Conservation (phyloP, 1,140 invertebrate genomes). For the Cotesia vestalis region DNA sequence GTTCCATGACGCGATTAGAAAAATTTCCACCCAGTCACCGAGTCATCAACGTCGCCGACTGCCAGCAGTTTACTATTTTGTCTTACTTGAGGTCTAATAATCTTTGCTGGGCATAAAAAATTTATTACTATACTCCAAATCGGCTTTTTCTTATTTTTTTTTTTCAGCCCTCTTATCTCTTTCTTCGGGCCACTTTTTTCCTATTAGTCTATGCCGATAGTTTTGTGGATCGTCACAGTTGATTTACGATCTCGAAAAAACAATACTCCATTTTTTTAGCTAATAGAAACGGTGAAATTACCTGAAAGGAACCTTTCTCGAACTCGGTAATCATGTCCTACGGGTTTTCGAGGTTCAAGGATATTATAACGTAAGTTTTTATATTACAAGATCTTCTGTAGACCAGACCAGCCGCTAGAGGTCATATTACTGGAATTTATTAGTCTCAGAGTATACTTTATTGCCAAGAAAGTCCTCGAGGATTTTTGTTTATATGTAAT, state of each 20-base stretch:
- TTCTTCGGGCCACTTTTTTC: background rate
- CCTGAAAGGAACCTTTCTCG: too few species aligned
- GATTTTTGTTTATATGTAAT: too few species aligned
- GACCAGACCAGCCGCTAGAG: too few species aligned
- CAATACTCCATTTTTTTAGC: background rate
- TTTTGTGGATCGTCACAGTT: slow-evolving; percentile 22
- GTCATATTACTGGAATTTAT: too few species aligned
- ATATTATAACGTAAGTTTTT: background rate
- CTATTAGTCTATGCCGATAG: background rate
- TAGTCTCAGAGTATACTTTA: too few species aligned
- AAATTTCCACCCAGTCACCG: background rate
- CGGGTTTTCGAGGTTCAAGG: slow-evolving; percentile 12
- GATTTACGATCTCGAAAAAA: slow-evolving; percentile 21
- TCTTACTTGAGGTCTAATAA: too few species aligned
- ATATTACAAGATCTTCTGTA: too few species aligned
- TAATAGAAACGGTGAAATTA: too few species aligned
- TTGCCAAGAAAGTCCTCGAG: too few species aligned
- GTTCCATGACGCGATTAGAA: slow-evolving; percentile 1
- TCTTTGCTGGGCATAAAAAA: background rate
- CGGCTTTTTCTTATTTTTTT: background rate
- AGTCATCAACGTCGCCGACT: too few species aligned
- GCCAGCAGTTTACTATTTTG: too few species aligned
- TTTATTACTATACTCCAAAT: background rate
- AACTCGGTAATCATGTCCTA: background rate
- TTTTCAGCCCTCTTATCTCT: background rate